A percentile compares a stretch with the other conserved stretches of the same genome.
phyloP scores from a whole-genome alignment of 2,888 invertebrate species.

The Sympetrum striolatum region DNA sequence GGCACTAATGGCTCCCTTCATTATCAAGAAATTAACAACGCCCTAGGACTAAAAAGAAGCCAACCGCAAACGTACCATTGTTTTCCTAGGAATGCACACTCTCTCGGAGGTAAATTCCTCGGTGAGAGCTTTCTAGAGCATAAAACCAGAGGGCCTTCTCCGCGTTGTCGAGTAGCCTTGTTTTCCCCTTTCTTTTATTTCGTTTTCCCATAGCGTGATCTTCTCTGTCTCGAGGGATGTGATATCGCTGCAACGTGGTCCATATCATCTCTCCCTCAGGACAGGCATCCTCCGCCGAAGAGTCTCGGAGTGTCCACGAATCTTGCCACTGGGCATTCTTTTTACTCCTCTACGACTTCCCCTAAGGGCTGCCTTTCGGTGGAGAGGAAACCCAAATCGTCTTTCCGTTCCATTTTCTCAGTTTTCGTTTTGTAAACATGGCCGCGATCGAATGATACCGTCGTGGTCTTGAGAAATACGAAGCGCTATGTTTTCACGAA shows the following conservation, averaged over 20 bases:
- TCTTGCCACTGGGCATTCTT: neutral
- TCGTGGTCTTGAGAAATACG: too few species aligned
- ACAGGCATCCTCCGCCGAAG: neutral
- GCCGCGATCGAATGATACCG: neutral
- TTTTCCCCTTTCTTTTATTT: neutral
- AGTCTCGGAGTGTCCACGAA: neutral
- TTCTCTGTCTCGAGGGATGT: neutral
- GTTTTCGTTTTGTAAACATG: neutral
- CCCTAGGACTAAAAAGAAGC: neutral
- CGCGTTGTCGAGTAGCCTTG: neutral
- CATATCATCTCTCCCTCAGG: constrained; percentile 12
- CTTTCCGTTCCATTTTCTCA: neutral
- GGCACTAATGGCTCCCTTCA: neutral
- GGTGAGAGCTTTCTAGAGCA: neutral
- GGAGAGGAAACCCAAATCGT: neutral
- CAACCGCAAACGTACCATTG: neutral
- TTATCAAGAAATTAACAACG: neutral
- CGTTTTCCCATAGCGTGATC: neutral
- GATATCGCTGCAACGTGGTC: neutral
- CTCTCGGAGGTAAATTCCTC: neutral
- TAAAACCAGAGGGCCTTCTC: neutral
- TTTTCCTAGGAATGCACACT: neutral
- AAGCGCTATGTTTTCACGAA: too few species aligned
- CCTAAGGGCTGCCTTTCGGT: neutral
- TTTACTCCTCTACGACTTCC: neutral